A percentile compares a stretch with the other conserved stretches of the same genome.
Conservation (phyloP, 2,113 vertebrate genomes). For the Corythaeola cristata region DNA sequence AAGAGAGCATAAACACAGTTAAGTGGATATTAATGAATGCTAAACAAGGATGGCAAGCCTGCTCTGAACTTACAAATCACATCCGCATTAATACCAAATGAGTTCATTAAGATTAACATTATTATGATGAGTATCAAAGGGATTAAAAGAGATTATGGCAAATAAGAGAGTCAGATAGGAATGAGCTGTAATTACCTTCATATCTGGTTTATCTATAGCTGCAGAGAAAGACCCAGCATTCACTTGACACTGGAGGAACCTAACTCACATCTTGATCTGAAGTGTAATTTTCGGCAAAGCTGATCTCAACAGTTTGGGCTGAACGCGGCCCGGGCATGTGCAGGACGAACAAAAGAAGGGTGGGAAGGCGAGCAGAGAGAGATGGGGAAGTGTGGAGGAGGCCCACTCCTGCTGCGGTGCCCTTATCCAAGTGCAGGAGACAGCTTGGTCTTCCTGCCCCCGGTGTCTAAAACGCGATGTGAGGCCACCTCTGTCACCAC, state of each 20-base stretch:
- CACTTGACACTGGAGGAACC: constrained; percentile 19
- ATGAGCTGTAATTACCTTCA: constrained; percentile 36
- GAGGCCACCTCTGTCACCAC: background rate
- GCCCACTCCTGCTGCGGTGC: background rate
- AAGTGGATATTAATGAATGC: constrained; percentile 58
- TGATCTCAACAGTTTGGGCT: constrained; percentile 60
- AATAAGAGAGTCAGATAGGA: constrained; percentile 66
- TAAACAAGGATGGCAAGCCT: constrained; percentile 60
- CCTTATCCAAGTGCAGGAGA: background rate
- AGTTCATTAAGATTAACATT: constrained; percentile 76
- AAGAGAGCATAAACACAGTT: constrained; percentile 22
- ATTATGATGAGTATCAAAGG: constrained; percentile 77
- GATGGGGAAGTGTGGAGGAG: background rate
- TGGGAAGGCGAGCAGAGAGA: background rate
- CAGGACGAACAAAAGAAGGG: constrained; percentile 3
- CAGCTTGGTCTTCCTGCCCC: background rate
- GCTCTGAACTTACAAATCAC: constrained; percentile 68
- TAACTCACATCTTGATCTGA: constrained; percentile 26
- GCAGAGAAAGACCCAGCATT: constrained; percentile 27
- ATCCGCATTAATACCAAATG: constrained; percentile 73
- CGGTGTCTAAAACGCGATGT: accelerated
- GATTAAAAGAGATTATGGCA: constrained; percentile 74
- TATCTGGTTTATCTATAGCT: constrained; percentile 57
- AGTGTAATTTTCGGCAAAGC: constrained; percentile 27
- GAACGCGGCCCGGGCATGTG: constrained; percentile 34